Evolutionary conservation across 2,797 vertebrate genomes (phyloP).

Genomic region (Aplochiton taeniatus): DNA sequence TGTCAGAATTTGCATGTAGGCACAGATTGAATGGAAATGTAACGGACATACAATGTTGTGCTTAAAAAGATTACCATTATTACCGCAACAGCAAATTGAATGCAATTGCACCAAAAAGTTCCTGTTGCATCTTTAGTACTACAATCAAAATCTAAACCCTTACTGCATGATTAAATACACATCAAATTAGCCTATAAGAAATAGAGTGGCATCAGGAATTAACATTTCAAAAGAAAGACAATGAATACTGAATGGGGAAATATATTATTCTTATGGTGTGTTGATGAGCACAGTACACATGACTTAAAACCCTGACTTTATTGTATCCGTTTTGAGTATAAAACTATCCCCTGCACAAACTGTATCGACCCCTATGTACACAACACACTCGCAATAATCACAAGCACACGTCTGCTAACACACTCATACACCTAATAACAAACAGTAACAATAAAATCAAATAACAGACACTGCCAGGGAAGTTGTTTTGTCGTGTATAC

Average conservation of each 20-base stretch:
- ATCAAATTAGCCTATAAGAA: conserved; percentile 42
- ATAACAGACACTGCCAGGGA: conserved; percentile 32
- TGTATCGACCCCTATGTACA: conserved; percentile 28
- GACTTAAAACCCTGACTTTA: conserved; percentile 38
- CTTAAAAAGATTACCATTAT: conserved; percentile 31
- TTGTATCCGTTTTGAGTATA: conserved; percentile 50
- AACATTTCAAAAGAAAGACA: conserved; percentile 50
- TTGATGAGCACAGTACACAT: conserved; percentile 29
- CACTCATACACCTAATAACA: conserved; percentile 2
- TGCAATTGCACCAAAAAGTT: conserved; percentile 15
- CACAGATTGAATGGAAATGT: conserved; percentile 20
- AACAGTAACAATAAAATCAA: conserved; percentile 47
- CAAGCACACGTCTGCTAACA: conserved; percentile 11
- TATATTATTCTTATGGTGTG: conserved; percentile 56
- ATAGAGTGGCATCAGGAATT: conserved; percentile 41
- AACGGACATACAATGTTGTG: conserved; percentile 19
- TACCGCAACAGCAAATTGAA: conserved; percentile 23
- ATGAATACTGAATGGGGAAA: conserved; percentile 38
- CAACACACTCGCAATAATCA: conserved; percentile 11
- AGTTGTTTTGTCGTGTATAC: conserved; percentile 36
- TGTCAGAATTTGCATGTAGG: conserved; percentile 21
- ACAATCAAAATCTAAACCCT: conserved; percentile 38
- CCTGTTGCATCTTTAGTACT: conserved; percentile 31
- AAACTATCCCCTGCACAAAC: conserved; percentile 37
- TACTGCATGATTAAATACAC: conserved; percentile 41